A percentile compares a stretch with the other conserved stretches of the same genome.
Conservation (phyloP, 1,140 invertebrate genomes). For the Drosophila triauraria region DNA sequence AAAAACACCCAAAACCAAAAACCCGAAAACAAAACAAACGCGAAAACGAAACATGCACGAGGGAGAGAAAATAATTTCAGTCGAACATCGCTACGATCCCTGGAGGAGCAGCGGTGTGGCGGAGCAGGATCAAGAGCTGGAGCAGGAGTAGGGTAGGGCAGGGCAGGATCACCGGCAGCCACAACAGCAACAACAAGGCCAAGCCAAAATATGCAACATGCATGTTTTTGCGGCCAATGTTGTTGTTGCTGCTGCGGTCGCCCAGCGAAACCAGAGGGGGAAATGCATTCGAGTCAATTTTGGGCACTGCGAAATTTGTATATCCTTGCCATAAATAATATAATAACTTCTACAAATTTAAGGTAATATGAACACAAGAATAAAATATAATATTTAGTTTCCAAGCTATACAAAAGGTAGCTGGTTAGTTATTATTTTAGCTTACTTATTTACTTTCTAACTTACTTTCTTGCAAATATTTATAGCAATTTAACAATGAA, state of each 20-base stretch:
- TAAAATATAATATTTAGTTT: neutral
- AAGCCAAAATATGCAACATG: constrained; percentile 73
- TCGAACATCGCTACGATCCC: constrained; percentile 27
- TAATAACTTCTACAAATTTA: no score
- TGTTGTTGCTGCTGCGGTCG: constrained; percentile 68
- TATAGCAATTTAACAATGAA: no score
- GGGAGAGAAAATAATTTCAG: constrained; percentile 78
- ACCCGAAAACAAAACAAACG: constrained; percentile 57
- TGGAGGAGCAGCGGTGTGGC: constrained; percentile 1
- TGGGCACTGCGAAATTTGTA: neutral
- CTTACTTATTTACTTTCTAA: no score
- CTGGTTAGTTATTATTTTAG: no score
- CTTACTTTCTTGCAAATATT: neutral
- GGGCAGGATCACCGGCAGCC: constrained; percentile 11
- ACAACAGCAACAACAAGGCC: constrained; percentile 67
- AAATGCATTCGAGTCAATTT: neutral
- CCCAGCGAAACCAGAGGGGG: constrained; percentile 45
- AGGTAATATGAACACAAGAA: neutral
- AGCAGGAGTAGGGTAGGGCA: constrained; percentile 10
- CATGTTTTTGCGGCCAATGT: constrained; percentile 56
- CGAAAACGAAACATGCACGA: constrained; percentile 71
- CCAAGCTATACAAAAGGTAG: neutral
- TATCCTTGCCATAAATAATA: neutral
- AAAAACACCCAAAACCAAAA: constrained; percentile 79
- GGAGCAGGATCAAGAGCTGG: neutral